Base-by-base conservation (phyloP, 2,797 vertebrate species). In the Corythornis leucogaster region DNA sequence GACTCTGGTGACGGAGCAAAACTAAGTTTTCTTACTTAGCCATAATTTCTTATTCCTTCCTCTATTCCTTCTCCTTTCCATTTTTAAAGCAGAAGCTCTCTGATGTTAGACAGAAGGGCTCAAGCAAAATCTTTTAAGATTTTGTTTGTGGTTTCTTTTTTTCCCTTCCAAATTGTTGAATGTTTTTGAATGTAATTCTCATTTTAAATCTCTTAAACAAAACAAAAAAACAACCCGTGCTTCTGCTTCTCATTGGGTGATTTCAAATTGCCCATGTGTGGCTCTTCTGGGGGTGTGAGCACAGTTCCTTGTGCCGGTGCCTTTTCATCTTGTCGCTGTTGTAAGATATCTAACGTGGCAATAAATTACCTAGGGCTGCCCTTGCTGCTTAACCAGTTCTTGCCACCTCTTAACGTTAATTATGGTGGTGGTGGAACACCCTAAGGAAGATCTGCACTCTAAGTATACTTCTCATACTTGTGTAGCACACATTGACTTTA, bases 221-320 rank as follows among this genome's bases (percentile, higher is more conserved):
- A 73, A 13, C 22, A 20, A 51, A 64, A 43, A 33, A 3, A 0
- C 45, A 70, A 15, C 3, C 25, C 5, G 0, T 45, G 3, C 21
- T 76, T 81, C 21, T 86, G 11, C 55, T 78, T 45, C 20, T 17
- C 43, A 6, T 48, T 76, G 51, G 55, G 10, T 38, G 9, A 38
- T 21, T 48, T 42, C 35, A 50, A 73, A 21, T 76, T 10, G 62
- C 8, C 15, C 7, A 3, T 4, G 14, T 33, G 57, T 46, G 15
- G 5, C 58, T 61, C 30, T 43, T 89, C 21, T 25, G 45, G 73
- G 54, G 5, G 35, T 35, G 16, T 25, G 19, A 69, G n/a, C n/a
- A 7, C 26, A 26, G 20, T 48, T 79, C 53, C 43, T 74, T 33
- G 16, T 66, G 7, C 43, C 0, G 0, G 5, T 48, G 33, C 61